These are phyloP conservation scores for Dicyrtoma fusca DNA, from an alignment of 2,888 invertebrate genomes.

Conservation along the genomic window DNA sequence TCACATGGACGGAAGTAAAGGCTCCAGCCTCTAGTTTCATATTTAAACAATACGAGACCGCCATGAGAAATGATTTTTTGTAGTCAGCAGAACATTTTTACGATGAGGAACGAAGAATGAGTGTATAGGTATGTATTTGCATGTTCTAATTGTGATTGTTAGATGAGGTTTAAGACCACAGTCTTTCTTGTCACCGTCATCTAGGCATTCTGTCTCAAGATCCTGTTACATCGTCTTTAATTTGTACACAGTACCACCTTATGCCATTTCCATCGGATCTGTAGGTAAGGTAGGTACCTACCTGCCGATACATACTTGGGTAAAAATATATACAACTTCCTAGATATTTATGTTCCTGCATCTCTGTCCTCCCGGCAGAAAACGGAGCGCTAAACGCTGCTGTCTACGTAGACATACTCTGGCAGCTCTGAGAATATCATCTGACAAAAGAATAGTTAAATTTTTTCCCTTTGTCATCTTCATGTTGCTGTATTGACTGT, in stretches of 20 bases:
- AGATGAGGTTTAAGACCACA: not conserved
- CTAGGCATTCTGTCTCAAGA: too few species aligned
- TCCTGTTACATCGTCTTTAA: too few species aligned
- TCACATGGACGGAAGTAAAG: not conserved
- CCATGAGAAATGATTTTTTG: conserved; percentile 16
- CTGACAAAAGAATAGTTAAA: conserved; percentile 6
- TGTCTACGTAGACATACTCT: too few species aligned
- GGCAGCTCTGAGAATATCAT: not conserved
- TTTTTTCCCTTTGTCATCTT: conserved; percentile 17
- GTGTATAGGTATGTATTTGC: not conserved
- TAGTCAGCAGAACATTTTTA: too few species aligned
- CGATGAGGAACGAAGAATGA: not conserved
- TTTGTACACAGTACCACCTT: not conserved
- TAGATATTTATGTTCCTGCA: not conserved
- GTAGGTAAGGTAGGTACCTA: not conserved
- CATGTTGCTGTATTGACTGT: not conserved
- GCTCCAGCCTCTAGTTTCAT: not conserved
- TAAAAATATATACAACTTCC: too few species aligned
- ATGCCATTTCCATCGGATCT: not conserved
- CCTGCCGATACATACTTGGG: too few species aligned
- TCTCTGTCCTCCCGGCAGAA: not conserved
- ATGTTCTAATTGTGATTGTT: conserved; percentile 13
- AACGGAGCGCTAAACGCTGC: not conserved
- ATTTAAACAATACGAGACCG: not conserved
- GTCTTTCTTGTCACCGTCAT: conserved; percentile 4